Percentiles rank a stretch among this genome's conserved stretches.
Evolutionary conservation across 2,113 vertebrate genomes (phyloP).

Genomic region (Arvicanthis niloticus): DNA sequence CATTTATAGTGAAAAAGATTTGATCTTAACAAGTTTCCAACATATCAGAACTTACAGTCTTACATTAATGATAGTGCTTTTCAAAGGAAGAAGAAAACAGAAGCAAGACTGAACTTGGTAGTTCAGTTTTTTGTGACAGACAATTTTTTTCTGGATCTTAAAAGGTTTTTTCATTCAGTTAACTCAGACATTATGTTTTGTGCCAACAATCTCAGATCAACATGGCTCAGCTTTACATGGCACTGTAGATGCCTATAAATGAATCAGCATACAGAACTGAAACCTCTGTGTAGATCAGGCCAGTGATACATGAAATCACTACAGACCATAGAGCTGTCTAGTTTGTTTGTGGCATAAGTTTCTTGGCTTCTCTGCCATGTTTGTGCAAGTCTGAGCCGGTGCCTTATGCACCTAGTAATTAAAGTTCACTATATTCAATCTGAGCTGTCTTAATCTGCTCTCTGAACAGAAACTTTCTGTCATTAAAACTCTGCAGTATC

Average conservation of each 20-base stretch:
- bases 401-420: neutral
- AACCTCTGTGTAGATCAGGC: neutral
- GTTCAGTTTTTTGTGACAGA: neutral
- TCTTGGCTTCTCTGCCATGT: neutral
- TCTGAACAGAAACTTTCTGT: neutral
- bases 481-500: neutral
- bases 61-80: neutral
- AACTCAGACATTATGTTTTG: neutral
- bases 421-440: neutral
- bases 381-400: neutral
- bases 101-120: neutral
- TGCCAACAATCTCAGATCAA: neutral
- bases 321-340: neutral
- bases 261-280: neutral
- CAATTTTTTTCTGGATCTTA: neutral
- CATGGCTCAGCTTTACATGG: neutral
- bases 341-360: neutral
- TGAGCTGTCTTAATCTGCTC: neutral
- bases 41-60: neutral
- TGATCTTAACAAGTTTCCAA: neutral
- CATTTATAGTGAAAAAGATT: neutral
- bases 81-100: neutral
- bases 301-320: neutral
- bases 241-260: neutral
- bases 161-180: rapidly evolving